Evolutionary conservation across 2,113 vertebrate species (phyloP).

Genomic region (Cyanoderma ruficeps): DNA sequence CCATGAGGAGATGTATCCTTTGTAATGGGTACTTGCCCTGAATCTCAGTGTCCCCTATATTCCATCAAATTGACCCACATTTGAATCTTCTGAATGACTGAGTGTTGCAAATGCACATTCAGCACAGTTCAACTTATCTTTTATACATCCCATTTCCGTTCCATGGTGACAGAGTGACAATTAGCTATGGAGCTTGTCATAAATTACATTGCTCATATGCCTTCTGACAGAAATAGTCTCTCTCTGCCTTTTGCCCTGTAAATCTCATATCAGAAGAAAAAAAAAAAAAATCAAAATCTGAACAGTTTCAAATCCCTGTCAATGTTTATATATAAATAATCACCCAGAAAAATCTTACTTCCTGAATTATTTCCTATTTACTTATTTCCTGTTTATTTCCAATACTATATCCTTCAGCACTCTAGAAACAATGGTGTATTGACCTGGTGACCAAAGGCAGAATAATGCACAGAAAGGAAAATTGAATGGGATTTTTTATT

Average conservation of each 20-base stretch:
- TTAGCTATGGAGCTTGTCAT: not conserved
- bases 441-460: not conserved
- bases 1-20: not conserved
- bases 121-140: not conserved
- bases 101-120: not conserved
- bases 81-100: not conserved
- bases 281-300: not conserved
- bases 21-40: not conserved
- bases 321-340: not conserved
- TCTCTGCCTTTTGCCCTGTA: not conserved
- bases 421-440: not conserved
- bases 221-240: not conserved
- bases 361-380: not conserved
- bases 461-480: not conserved
- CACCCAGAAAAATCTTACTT: not conserved
- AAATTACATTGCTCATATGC: not conserved
- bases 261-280: not conserved
- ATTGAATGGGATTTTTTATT: not conserved
- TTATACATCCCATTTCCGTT: not conserved
- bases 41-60: not conserved
- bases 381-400: not conserved
- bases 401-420: not conserved
- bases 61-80: not conserved
- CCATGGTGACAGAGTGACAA: not conserved
- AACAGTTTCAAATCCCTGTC: not conserved